Evolutionary conservation across 1,140 invertebrate species (phyloP).

Genomic region (Magallana angulata): DNA sequence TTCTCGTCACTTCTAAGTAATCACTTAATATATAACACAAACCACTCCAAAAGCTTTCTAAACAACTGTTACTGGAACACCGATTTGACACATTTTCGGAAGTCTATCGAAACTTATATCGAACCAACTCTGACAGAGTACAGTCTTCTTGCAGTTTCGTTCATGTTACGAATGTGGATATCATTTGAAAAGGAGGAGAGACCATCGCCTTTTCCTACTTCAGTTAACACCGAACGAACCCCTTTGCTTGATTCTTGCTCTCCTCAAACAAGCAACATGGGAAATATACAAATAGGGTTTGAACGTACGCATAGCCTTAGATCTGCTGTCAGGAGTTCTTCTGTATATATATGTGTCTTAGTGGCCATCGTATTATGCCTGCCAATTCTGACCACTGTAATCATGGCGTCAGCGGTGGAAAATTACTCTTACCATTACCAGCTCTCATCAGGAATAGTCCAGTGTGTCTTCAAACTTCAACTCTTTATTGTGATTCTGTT

Average conservation of each 20-base stretch:
- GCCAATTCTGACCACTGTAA: not conserved
- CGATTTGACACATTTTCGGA: not conserved
- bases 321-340: not conserved
- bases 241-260: not conserved
- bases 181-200: not conserved
- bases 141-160: not conserved
- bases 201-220: not conserved
- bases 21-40: not conserved
- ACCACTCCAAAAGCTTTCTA: not conserved
- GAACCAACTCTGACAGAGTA: slow-evolving; percentile 1
- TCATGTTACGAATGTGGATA: slow-evolving; percentile 23
- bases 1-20: not conserved
- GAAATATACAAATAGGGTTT: not conserved
- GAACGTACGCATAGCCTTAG: not conserved
- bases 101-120: not conserved
- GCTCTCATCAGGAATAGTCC: not conserved
- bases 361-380: not conserved
- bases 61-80: not conserved
- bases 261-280: not conserved
- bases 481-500: not conserved
- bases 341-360: not conserved
- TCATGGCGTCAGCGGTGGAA: not conserved
- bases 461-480: not conserved
- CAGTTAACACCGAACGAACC: not conserved
- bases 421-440: not conserved